phyloP scores from a whole-genome alignment of 1,140 invertebrate genomes.

The Drosophila melanogaster region DNA sequence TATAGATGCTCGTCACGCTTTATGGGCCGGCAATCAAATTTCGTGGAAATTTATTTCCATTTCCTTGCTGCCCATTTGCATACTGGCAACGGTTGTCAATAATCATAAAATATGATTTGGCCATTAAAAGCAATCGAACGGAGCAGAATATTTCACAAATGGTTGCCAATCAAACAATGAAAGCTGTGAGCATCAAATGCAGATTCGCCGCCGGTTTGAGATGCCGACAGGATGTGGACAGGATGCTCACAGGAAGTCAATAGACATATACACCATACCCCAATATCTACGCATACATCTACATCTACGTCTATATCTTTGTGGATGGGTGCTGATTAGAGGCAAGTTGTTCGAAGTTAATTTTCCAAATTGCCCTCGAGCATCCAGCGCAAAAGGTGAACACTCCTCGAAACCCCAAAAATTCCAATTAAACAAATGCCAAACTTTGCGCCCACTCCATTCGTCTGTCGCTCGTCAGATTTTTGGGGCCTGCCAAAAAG shows the following conservation, averaged over 20 bases:
- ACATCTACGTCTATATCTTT: neutral
- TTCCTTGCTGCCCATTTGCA: conserved; percentile 22
- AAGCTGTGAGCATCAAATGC: conserved; percentile 20
- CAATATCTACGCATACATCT: neutral
- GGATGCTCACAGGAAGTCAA: conserved; percentile 10
- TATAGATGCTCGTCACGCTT: conserved; percentile 38
- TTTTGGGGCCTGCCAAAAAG: conserved; percentile 32
- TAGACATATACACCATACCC: neutral
- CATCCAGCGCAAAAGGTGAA: conserved; percentile 16
- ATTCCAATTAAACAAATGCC: conserved; percentile 82
- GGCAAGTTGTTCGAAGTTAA: conserved; percentile 52
- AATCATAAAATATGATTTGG: conserved; percentile 53
- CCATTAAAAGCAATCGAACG: conserved; percentile 45
- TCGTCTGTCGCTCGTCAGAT: conserved; percentile 22
- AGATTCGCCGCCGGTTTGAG: conserved; percentile 1
- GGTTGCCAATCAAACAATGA: conserved; percentile 48
- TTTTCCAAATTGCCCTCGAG: conserved; percentile 51
- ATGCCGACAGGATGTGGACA: conserved; percentile 13
- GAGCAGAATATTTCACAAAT: conserved; percentile 37
- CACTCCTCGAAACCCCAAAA: conserved; percentile 28
- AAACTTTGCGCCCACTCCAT: conserved; percentile 54
- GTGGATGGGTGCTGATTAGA: conserved; percentile 28
- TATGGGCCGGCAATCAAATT: conserved; percentile 40
- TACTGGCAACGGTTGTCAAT: conserved; percentile 37
- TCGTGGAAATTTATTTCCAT: conserved; percentile 35